These are phyloP conservation scores for Lordiphosa stackelbergi DNA, from an alignment of 1,140 invertebrate species.

Conservation along the genomic window DNA sequence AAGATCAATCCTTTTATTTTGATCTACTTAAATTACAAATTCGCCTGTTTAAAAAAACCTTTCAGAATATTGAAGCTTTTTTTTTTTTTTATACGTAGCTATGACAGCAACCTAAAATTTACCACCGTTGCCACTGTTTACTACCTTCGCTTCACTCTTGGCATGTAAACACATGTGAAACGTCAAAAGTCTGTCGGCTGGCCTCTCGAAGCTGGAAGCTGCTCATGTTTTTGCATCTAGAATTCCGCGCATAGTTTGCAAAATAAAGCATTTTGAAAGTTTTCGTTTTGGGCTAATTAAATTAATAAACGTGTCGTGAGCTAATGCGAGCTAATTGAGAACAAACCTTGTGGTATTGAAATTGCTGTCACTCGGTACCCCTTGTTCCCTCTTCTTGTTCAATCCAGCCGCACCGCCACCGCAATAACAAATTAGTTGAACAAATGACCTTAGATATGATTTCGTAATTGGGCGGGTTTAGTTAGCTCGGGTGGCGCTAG, in stretches of 20 bases:
- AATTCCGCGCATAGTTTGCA: constrained; percentile 31
- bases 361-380: neutral
- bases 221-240: constrained; percentile 22
- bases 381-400: neutral
- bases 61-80: too few relatives aligned
- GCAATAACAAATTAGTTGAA: constrained; percentile 58
- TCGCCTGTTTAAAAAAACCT: too few relatives aligned
- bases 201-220: neutral
- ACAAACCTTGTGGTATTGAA: constrained; percentile 31
- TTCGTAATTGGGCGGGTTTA: constrained; percentile 63
- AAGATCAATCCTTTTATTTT: too few relatives aligned
- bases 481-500: constrained; percentile 12
- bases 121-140: too few relatives aligned
- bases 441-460: constrained; percentile 75
- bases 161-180: constrained; percentile 48
- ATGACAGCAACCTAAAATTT: too few relatives aligned
- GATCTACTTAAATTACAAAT: too few relatives aligned
- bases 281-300: constrained; percentile 28
- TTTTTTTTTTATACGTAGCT: too few relatives aligned
- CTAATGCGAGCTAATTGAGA: constrained; percentile 10
- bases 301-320: constrained; percentile 23
- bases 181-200: constrained; percentile 47
- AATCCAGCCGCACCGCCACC: constrained; percentile 10
- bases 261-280: constrained; percentile 22
- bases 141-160: constrained; percentile 12